A percentile compares a stretch with the other conserved stretches of the same genome.
Evolutionary conservation across 2,113 vertebrate genomes (phyloP).

Genomic region (Xiphias gladius): DNA sequence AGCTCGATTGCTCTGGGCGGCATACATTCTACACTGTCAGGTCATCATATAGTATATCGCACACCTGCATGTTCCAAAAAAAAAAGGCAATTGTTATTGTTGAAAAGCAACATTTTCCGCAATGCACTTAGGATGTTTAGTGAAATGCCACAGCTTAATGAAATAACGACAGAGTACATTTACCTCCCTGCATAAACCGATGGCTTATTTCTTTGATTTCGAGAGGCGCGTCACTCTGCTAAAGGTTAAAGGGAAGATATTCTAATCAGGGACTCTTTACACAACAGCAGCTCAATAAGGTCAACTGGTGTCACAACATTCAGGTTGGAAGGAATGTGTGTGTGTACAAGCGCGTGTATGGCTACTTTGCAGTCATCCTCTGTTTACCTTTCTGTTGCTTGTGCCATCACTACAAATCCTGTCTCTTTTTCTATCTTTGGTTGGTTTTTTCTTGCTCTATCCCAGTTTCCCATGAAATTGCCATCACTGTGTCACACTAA

Average conservation of each 20-base stretch:
- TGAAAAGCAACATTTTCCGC: slow-evolving; percentile 44
- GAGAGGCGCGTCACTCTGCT: slow-evolving; percentile 69
- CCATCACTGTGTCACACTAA: background rate
- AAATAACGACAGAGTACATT: slow-evolving; percentile 67
- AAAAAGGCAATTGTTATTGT: background rate
- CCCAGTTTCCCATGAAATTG: slow-evolving; percentile 28
- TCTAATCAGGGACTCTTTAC: slow-evolving; percentile 84
- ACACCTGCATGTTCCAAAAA: slow-evolving; percentile 60
- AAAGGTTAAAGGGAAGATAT: slow-evolving; percentile 84
- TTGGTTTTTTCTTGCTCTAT: background rate
- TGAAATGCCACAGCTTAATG: slow-evolving; percentile 74
- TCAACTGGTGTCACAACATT: slow-evolving; percentile 82
- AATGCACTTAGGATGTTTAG: slow-evolving; percentile 44
- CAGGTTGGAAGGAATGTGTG: slow-evolving; percentile 47
- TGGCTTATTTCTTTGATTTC: slow-evolving; percentile 68
- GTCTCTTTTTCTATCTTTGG: background rate
- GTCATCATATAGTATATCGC: slow-evolving; percentile 45
- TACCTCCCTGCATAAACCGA: slow-evolving; percentile 68
- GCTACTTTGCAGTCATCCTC: slow-evolving; percentile 35
- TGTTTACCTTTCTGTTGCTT: slow-evolving; percentile 19
- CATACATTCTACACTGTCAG: slow-evolving; percentile 68
- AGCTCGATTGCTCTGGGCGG: slow-evolving; percentile 51
- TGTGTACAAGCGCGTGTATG: background rate
- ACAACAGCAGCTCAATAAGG: slow-evolving; percentile 82
- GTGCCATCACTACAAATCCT: slow-evolving; percentile 1